phyloP scores from a whole-genome alignment of 2,888 invertebrate genomes.

The Marasmarcha lunaedactyla region DNA sequence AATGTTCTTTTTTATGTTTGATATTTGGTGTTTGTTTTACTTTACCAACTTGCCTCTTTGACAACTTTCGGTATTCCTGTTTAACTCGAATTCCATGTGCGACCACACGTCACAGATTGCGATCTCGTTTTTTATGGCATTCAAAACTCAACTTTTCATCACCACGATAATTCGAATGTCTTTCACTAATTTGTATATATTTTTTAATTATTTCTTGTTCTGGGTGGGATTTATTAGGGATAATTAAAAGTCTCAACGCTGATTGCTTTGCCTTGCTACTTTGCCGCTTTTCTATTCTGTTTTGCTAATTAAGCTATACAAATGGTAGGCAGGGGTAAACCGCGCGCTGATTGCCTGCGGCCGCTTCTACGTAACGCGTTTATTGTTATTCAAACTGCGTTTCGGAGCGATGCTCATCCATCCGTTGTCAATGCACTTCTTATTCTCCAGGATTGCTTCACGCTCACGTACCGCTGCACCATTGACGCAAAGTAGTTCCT shows the following conservation, averaged over 20 bases:
- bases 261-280: constrained; percentile 20
- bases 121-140: constrained; percentile 28
- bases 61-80: no score
- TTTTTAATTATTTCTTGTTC: constrained; percentile 6
- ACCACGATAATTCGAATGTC: constrained; percentile 24
- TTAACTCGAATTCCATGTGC: constrained; percentile 3
- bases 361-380: constrained; percentile 26
- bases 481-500: constrained; percentile 28
- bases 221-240: constrained; percentile 11
- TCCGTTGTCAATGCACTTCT: constrained; percentile 44
- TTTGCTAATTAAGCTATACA: constrained; percentile 49
- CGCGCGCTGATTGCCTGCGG: constrained; percentile 42
- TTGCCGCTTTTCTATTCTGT: constrained; percentile 21
- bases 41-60: no score
- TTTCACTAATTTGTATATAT: constrained; percentile 30
- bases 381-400: constrained; percentile 46
- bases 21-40: no score
- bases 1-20: no score
- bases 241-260: constrained; percentile 28
- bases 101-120: constrained; percentile 23
- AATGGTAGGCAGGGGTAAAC: constrained; percentile 34
- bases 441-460: constrained; percentile 31
- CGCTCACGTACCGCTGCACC: constrained; percentile 25
- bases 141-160: constrained; percentile 31
- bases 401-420: constrained; percentile 32